Evolutionary conservation across 2,797 vertebrate genomes (phyloP).

Genomic region (Graptemys geographica): DNA sequence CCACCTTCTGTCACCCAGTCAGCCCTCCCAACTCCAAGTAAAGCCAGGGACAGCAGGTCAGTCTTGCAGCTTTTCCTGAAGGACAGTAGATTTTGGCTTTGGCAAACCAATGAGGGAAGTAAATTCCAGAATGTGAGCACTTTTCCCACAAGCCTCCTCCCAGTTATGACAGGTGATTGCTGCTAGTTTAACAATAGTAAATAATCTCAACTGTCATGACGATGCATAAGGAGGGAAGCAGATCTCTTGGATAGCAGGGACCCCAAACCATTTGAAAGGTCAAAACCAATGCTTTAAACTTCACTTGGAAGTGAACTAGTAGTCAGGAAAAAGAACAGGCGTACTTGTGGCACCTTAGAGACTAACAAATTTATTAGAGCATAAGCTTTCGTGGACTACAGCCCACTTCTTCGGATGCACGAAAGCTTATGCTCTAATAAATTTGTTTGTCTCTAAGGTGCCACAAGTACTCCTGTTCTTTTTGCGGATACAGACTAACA

Average conservation of each 20-base stretch:
- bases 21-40: rapidly evolving
- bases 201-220: neutral
- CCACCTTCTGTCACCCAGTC: neutral
- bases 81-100: neutral
- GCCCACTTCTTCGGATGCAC: too few relatives aligned
- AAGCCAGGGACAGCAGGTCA: rapidly evolving
- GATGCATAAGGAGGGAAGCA: neutral
- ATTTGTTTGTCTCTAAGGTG: too few relatives aligned
- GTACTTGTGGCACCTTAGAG: too few relatives aligned
- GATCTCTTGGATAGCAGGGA: neutral
- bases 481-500: too few relatives aligned
- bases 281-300: neutral
- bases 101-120: neutral
- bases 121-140: neutral
- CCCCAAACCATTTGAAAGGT: neutral
- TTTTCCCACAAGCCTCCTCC: neutral
- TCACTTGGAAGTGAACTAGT: neutral
- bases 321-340: neutral
- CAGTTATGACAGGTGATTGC: neutral
- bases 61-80: neutral
- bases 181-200: neutral
- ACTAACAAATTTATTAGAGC: too few relatives aligned
- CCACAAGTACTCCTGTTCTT: too few relatives aligned
- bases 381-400: too few relatives aligned
- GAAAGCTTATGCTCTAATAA: too few relatives aligned